Evolutionary conservation across 2,888 invertebrate species (phyloP).

Genomic region (Drosophila anomalata): DNA sequence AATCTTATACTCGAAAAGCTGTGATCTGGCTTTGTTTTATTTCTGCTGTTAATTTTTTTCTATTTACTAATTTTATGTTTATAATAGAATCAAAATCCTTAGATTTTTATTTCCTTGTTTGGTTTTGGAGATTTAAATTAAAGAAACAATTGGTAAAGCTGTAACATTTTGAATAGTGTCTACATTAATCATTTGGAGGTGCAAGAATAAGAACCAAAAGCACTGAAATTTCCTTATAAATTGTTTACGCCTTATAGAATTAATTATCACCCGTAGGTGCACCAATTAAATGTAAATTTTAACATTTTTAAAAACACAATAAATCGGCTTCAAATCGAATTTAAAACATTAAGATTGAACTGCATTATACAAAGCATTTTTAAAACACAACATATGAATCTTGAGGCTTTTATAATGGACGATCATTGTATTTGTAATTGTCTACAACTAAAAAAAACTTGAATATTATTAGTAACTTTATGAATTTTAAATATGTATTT

Average conservation of each 20-base stretch:
- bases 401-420: conserved; percentile 48
- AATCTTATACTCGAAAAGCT: conserved; percentile 1
- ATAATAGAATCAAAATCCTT: neutral
- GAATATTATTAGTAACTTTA: conserved; percentile 14
- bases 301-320: conserved; percentile 8
- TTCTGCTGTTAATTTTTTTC: neutral
- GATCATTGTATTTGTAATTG: conserved; percentile 43
- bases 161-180: neutral
- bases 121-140: neutral
- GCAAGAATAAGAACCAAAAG: neutral
- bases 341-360: conserved; percentile 35
- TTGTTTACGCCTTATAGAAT: conserved; percentile 5
- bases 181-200: neutral
- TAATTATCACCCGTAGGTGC: neutral
- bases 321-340: conserved; percentile 32
- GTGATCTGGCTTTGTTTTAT: conserved; percentile 1
- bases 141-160: neutral
- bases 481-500: conserved; percentile 41
- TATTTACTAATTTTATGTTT: neutral
- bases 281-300: conserved; percentile 2
- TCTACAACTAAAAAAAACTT: conserved; percentile 36
- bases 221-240: neutral
- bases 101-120: neutral
- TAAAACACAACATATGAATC: conserved; percentile 32
- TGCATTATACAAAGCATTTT: conserved; percentile 12